Percentiles rank a stretch among this genome's conserved stretches.
Evolutionary conservation across 2,888 invertebrate species (phyloP).

Genomic region (Acanthosepion lycidas): DNA sequence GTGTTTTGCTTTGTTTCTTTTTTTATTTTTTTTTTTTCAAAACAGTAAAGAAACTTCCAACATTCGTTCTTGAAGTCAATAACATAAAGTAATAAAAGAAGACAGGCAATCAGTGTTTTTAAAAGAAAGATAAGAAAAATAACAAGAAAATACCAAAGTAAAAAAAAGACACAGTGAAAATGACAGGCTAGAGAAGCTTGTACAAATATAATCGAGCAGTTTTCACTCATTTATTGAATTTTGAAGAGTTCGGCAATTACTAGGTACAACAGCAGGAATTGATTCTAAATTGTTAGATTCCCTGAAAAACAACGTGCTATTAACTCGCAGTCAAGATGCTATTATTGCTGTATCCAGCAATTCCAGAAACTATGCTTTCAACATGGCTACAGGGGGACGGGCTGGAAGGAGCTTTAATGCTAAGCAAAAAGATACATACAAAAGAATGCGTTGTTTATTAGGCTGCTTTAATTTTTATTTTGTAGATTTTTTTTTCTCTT

Average conservation of each 20-base stretch:
- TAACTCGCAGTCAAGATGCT: not conserved
- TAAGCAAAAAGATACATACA: not conserved
- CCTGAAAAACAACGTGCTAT: not conserved
- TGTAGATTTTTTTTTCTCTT: not conserved
- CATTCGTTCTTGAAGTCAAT: not conserved
- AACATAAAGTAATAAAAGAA: too few relatives aligned
- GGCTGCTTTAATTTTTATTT: not conserved
- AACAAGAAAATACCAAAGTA: not conserved
- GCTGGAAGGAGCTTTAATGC: not conserved
- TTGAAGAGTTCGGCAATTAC: not conserved
- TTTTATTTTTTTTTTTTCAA: too few relatives aligned
- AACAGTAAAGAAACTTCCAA: not conserved
- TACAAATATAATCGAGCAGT: not conserved
- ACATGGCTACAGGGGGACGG: not conserved
- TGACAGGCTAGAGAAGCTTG: not conserved
- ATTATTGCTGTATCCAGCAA: slow-evolving; percentile 18
- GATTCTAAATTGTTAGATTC: slow-evolving; percentile 33
- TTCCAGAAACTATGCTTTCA: not conserved
- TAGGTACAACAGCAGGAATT: not conserved
- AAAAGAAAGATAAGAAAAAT: not conserved
- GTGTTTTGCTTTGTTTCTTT: too few relatives aligned
- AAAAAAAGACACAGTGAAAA: not conserved
- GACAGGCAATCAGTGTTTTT: not conserved
- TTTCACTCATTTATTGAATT: not conserved
- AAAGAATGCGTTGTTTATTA: not conserved